Base-by-base conservation (phyloP, 2,888 invertebrate genomes). In the Drosophila kanekoi region DNA sequence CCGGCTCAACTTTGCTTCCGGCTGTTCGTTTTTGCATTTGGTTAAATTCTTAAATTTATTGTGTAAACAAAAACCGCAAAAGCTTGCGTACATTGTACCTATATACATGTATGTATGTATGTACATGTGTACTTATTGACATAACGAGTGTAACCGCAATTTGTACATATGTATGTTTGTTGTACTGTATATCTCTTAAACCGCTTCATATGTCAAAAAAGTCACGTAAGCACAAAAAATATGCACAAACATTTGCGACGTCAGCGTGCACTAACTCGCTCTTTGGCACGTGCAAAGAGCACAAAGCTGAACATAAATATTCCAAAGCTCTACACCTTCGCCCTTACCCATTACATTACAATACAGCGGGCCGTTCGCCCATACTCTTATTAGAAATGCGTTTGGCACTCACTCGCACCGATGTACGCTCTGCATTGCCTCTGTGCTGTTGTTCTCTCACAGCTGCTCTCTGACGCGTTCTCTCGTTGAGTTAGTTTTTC, bases 191-290 rank as follows among this genome's bases (percentile, higher is more conserved):
- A 37, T 41, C 16, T 56, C 35, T 18, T 41, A 44, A 48, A 51
- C 40, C 59, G 47, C 43, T 44, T 37, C 62, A 65, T 63, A 57
- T 65, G 66, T 64, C 47, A 56, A 62, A 60, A 63, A 64, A 73
- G 77, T 77, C 78, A 78, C 78, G 78, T 78, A 78, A 78, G 78
- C 73, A 61, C 45, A 72, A 75, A 72, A 64, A 76, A 58, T 61
- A 62, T 78, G 71, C 67, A 63, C 71, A 78, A 77, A 77, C 71
- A 74, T 67, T 74, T 71, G 60, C 72, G 49, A 59, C 53, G 59
- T 77, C 63, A 68, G 45, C 59, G 44, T 44, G 54, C 28, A 37
- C 56, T 67, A 32, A 54, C 41, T 51, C 51, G 65, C 61, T 77
- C 77, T 74, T 74, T 52, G 53, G 44, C 65, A 77, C 70, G 69